A percentile compares a stretch with the other conserved stretches of the same genome.
phyloP scores from a whole-genome alignment of 2,797 vertebrate species.

The Scyliorhinus canicula region DNA sequence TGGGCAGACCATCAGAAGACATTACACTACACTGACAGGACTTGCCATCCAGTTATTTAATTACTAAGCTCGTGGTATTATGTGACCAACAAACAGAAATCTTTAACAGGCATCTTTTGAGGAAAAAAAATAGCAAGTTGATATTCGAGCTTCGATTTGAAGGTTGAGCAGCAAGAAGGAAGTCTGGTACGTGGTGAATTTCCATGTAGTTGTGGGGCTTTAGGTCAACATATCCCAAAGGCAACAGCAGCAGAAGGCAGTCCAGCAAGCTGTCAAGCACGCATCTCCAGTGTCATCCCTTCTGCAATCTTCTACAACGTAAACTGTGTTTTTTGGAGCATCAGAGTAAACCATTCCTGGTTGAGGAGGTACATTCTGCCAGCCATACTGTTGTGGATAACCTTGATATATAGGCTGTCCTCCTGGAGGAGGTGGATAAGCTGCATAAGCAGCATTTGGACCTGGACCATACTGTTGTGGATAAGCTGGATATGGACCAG shows the following conservation, averaged over 20 bases:
- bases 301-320: conserved; percentile 85
- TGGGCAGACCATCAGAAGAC: conserved; percentile 14
- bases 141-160: conserved; percentile 17
- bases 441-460: conserved; percentile 56
- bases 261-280: conserved; percentile 75
- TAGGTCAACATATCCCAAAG: conserved; percentile 86
- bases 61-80: conserved; percentile 13
- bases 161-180: conserved; percentile 36
- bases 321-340: too few species aligned
- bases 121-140: not conserved
- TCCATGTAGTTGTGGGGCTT: conserved; percentile 39
- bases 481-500: conserved; percentile 78
- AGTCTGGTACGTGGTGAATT: conserved; percentile 24
- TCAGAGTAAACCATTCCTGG: too few species aligned
- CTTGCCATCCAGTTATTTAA: conserved; percentile 19
- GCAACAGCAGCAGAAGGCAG: conserved; percentile 86
- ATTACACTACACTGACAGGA: conserved; percentile 5
- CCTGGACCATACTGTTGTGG: conserved; percentile 51
- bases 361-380: too few species aligned
- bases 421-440: conserved; percentile 57
- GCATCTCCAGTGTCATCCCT: conserved; percentile 72
- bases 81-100: conserved; percentile 7
- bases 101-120: conserved; percentile 4
- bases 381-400: too few species aligned
- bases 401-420: conserved; percentile 63